phyloP scores from a whole-genome alignment of 2,888 invertebrate genomes.

The Erebia ligea region DNA sequence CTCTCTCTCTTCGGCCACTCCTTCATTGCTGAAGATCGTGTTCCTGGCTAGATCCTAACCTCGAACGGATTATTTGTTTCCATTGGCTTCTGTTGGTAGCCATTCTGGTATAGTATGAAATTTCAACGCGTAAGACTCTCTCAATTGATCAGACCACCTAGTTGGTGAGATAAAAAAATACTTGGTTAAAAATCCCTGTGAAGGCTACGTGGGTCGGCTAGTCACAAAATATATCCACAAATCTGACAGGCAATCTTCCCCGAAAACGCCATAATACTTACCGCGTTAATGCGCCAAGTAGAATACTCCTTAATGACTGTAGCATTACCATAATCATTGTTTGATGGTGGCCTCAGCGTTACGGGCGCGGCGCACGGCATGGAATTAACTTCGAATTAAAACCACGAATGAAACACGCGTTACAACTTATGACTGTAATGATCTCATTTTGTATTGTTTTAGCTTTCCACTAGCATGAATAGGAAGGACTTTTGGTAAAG shows the following conservation, averaged over 20 bases:
- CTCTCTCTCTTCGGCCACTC: too few species aligned
- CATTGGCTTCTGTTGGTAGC: too few species aligned
- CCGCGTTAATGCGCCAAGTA: constrained; percentile 14
- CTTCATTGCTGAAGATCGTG: too few species aligned
- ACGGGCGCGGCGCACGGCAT: constrained; percentile 16
- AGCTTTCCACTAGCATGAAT: background rate
- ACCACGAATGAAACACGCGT: constrained; percentile 27
- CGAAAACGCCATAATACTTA: background rate
- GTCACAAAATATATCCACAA: background rate
- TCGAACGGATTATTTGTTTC: too few species aligned
- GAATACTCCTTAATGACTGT: constrained; percentile 29
- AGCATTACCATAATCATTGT: constrained; percentile 31
- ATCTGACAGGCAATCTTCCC: background rate
- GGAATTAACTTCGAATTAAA: constrained; percentile 29
- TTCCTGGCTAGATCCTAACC: too few species aligned
- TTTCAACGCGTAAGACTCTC: too few species aligned
- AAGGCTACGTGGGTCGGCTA: too few species aligned
- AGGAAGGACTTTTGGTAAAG: too few species aligned
- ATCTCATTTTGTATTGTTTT: constrained; percentile 21
- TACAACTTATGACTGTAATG: constrained; percentile 20
- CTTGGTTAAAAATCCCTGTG: too few species aligned
- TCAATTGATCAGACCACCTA: too few species aligned
- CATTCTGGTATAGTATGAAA: too few species aligned
- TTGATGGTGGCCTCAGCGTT: constrained; percentile 44
- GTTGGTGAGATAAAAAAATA: too few species aligned